Evolutionary conservation across 1,140 invertebrate genomes (phyloP).

Genomic region (Sweltsa coloradensis): DNA sequence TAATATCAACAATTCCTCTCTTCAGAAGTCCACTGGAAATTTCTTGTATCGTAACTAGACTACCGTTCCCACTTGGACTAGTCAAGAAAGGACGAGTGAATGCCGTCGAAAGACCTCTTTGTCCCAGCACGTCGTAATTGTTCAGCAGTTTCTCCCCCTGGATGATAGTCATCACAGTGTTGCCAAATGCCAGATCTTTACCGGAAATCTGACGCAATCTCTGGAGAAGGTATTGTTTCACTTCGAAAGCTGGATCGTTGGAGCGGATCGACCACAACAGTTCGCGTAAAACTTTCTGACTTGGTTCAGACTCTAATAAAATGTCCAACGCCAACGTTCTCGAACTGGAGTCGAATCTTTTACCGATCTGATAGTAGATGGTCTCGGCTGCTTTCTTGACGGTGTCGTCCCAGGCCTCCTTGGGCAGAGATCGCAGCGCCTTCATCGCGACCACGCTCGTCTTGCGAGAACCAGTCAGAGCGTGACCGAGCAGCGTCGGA

Average conservation of each 20-base stretch:
- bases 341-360: slow-evolving; percentile 53
- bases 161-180: not conserved
- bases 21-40: slow-evolving; percentile 60
- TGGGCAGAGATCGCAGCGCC: slow-evolving; percentile 42
- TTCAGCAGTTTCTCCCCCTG: slow-evolving; percentile 15
- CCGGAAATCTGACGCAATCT: slow-evolving; percentile 45
- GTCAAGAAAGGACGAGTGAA: slow-evolving; percentile 46
- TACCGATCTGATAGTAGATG: slow-evolving; percentile 50
- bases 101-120: slow-evolving; percentile 57
- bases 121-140: slow-evolving; percentile 54
- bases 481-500: slow-evolving; percentile 40
- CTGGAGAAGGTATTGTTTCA: slow-evolving; percentile 54
- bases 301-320: slow-evolving; percentile 44
- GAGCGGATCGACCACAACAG: slow-evolving; percentile 39
- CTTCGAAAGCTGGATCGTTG: slow-evolving; percentile 44
- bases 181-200: slow-evolving; percentile 20
- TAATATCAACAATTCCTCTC: slow-evolving; percentile 58
- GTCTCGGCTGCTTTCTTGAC: slow-evolving; percentile 30
- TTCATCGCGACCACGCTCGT: slow-evolving; percentile 50
- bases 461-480: slow-evolving; percentile 33
- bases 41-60: slow-evolving; percentile 61
- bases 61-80: slow-evolving; percentile 49
- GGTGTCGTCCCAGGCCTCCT: slow-evolving; percentile 30
- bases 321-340: slow-evolving; percentile 59
- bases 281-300: slow-evolving; percentile 35